Evolutionary conservation across 1,140 invertebrate genomes (phyloP), one percentile per base, ranked within the genome.

Genomic region (Metaphire vulgaris): DNA sequence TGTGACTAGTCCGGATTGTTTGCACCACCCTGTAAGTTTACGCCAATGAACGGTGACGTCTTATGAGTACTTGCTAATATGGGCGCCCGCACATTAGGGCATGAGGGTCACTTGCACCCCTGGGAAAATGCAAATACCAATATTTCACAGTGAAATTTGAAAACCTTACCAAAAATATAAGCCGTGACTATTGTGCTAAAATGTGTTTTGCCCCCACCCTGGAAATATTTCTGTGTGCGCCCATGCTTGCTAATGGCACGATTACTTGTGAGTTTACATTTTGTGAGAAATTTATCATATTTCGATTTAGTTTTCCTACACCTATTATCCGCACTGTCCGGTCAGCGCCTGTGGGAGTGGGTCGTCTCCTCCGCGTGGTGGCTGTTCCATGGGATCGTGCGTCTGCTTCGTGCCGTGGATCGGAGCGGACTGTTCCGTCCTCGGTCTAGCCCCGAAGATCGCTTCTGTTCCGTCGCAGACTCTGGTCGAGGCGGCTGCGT

Each of bases 331-430:
- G 28, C 69, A 64, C 16, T 81, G 80, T 72, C 79, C 79, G n/a
- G 69, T 64, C 12, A 76, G 74, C 65, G 69, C 80, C 6, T 81
- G 80, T 68, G 79, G 79, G 15, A 72, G 76, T 16, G 33, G 66
- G 15, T 32, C 33, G 2, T 76, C 26, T 21, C 80, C 80, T 41
- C 69, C 74, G 29, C 73, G 72, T 67, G 80, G 80, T 2, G 69
- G 74, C 29, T 81, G 80, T 76, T 56, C 75, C 16, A 80, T 75
- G 68, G 80, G 80, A 29, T 66, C 34, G 21, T 81, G 80, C 68
- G 30, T 71, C 1, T 81, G 80, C 67, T 71, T 73, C 30, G 64
- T 76, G 1, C 80, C 80, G 0, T 81, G 79, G 79, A 71, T 67
- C 15, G 80, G 80, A n/a, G 67, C 71, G 29, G 76, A 76, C 28